Evolutionary conservation across 2,113 vertebrate species (phyloP).

Genomic region (Myodes glareolus): DNA sequence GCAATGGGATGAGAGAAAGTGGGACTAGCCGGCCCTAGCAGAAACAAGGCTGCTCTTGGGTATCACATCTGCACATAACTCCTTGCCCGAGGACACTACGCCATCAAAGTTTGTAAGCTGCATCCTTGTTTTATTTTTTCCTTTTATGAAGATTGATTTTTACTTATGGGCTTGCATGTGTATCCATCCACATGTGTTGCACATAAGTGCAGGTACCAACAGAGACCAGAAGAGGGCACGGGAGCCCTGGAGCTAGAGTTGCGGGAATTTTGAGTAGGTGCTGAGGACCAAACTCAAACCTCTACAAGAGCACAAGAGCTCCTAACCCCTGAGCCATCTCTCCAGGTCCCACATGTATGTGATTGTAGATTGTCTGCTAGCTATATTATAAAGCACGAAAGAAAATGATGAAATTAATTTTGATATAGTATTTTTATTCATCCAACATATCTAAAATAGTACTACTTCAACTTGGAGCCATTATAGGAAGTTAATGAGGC

Average conservation of each 20-base stretch:
- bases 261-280: neutral
- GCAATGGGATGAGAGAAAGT: neutral
- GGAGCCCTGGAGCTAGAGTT: neutral
- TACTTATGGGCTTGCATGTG: neutral
- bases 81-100: neutral
- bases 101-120: neutral
- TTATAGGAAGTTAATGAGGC: neutral
- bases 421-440: slow-evolving; percentile 42
- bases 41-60: neutral
- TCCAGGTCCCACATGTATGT: neutral
- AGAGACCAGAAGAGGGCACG: neutral
- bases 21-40: neutral
- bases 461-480: neutral
- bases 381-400: neutral
- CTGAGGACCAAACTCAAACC: neutral
- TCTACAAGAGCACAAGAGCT: no score
- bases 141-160: neutral
- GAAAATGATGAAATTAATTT: neutral
- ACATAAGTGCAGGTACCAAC: no score
- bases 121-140: neutral
- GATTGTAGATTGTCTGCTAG: slow-evolving; percentile 8
- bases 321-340: neutral
- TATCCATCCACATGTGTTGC: no score
- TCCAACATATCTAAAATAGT: neutral
- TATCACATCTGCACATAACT: neutral